Evolutionary conservation across 2,797 vertebrate genomes (phyloP).

Genomic region (Rhinichthys osculus): DNA sequence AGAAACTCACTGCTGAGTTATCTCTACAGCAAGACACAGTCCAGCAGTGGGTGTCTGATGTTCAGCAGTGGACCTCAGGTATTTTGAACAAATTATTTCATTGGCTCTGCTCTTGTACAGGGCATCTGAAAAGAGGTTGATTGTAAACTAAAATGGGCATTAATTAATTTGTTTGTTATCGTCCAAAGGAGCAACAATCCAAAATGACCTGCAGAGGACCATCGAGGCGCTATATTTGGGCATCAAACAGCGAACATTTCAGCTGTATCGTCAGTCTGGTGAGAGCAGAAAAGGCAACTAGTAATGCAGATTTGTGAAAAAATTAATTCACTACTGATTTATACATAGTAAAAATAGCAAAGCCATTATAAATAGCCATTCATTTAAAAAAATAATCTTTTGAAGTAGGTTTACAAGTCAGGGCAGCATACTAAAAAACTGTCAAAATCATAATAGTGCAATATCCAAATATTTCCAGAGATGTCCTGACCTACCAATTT

Average conservation of each 20-base stretch:
- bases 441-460: constrained; percentile 9
- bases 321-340: neutral
- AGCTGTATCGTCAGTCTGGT: constrained; percentile 18
- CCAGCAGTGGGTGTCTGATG: constrained; percentile 19
- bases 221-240: constrained; percentile 5
- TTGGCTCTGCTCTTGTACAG: constrained; percentile 1
- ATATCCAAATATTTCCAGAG: constrained; percentile 21
- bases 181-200: neutral
- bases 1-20: constrained; percentile 7
- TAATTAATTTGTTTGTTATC: neutral
- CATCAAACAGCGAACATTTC: constrained; percentile 7
- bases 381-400: neutral
- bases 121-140: neutral
- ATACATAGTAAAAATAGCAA: constrained; percentile 2
- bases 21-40: constrained; percentile 13
- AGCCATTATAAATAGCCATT: neutral
- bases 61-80: constrained; percentile 11
- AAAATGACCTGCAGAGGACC: constrained; percentile 18
- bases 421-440: neutral
- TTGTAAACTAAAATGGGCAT: constrained; percentile 1
- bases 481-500: constrained; percentile 10
- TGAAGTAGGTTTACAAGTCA: neutral
- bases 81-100: neutral
- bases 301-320: constrained; percentile 14
- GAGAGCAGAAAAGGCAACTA: neutral